Conservation (phyloP, 1,140 invertebrate genomes). For the Pseudomyrmex cubaensis region DNA sequence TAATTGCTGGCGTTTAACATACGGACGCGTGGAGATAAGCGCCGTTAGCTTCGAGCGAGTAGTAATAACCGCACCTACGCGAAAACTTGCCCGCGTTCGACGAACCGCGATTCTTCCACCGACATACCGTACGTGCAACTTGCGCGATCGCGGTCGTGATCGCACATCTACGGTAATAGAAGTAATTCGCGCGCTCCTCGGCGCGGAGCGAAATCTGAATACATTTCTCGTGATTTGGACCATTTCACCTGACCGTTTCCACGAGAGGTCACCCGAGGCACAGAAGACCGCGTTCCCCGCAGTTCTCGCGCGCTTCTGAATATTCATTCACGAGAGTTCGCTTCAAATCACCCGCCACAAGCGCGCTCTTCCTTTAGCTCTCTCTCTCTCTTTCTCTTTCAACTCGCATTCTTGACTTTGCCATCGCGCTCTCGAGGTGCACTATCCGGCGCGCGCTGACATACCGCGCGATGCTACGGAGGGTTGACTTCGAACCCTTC, state of each 20-base stretch:
- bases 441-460: no score
- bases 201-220: slow-evolving; percentile 62
- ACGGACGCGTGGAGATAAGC: neutral
- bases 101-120: slow-evolving; percentile 26
- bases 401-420: slow-evolving; percentile 41
- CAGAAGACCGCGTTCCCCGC: slow-evolving; percentile 59
- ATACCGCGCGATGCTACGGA: slow-evolving; percentile 14
- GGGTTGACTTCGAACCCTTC: slow-evolving; percentile 39
- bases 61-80: neutral
- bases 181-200: slow-evolving; percentile 61
- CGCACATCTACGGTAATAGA: slow-evolving; percentile 64
- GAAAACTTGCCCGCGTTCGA: neutral
- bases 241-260: slow-evolving; percentile 74
- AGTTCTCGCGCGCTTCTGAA: slow-evolving; percentile 68
- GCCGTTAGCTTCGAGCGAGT: neutral
- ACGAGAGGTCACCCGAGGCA: slow-evolving; percentile 72
- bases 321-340: slow-evolving; percentile 70
- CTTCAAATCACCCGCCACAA: slow-evolving; percentile 70
- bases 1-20: neutral
- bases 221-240: slow-evolving; percentile 72
- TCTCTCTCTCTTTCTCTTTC: slow-evolving; percentile 26
- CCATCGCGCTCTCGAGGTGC: neutral
- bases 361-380: slow-evolving; percentile 2
- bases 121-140: neutral
- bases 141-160: slow-evolving; percentile 28